Percentiles rank a stretch among this genome's conserved stretches.
Evolutionary conservation across 2,113 vertebrate species (phyloP).

Genomic region (Naja naja): DNA sequence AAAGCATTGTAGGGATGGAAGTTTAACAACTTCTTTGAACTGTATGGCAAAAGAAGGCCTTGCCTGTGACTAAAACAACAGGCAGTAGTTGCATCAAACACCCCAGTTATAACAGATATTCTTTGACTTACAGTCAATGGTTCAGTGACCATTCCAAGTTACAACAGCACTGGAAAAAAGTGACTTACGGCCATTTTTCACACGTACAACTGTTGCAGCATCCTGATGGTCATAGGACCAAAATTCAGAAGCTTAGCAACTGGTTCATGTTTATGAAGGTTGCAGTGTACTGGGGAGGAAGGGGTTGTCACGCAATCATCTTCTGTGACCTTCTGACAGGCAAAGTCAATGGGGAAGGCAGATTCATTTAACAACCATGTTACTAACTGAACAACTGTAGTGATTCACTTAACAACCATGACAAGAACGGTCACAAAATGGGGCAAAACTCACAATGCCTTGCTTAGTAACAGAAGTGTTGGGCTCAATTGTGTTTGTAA

Average conservation of each 20-base stretch:
- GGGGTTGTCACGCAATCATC: not conserved
- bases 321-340: not conserved
- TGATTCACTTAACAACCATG: not conserved
- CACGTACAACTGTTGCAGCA: not conserved
- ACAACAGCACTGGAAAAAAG: not conserved
- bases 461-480: not conserved
- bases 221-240: not conserved
- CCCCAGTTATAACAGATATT: not conserved
- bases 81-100: not conserved
- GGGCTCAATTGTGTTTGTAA: not conserved
- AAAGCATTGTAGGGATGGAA: not conserved
- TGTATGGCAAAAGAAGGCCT: not conserved
- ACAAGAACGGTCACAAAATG: not conserved
- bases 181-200: not conserved
- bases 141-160: not conserved
- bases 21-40: not conserved
- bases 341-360: not conserved
- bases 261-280: not conserved
- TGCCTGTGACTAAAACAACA: not conserved
- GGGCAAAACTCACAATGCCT: not conserved
- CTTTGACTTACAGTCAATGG: not conserved
- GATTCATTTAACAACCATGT: not conserved
- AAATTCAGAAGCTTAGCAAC: not conserved
- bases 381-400: not conserved
- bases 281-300: not conserved